phyloP scores from a whole-genome alignment of 2,888 invertebrate species.

The Erebia aethiops region DNA sequence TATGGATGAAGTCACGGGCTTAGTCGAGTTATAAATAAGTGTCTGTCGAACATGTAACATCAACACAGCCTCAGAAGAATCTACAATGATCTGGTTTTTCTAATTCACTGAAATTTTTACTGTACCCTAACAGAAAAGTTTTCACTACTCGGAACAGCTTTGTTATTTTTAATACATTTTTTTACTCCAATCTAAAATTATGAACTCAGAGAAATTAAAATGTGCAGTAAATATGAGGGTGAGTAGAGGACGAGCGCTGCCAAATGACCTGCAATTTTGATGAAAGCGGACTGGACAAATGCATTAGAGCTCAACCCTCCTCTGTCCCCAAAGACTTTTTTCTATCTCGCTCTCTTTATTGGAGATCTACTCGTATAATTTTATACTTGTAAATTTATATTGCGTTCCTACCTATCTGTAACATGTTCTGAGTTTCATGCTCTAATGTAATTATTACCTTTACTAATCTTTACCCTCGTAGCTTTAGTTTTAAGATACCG shows the following conservation, averaged over 20 bases:
- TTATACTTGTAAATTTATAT: neutral
- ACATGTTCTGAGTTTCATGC: too few species aligned
- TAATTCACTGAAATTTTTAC: too few species aligned
- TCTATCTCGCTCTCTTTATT: neutral
- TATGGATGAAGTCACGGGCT: too few species aligned
- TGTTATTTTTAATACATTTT: neutral
- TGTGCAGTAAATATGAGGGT: conserved; percentile 28
- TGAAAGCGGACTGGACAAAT: conserved; percentile 34
- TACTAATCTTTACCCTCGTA: too few species aligned
- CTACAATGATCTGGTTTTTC: too few species aligned
- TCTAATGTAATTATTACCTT: too few species aligned
- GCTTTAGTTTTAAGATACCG: too few species aligned
- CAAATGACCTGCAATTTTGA: conserved; percentile 34
- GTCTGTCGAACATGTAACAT: too few species aligned
- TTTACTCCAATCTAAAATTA: neutral
- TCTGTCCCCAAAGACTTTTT: neutral
- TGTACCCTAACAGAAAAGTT: too few species aligned
- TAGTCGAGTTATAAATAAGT: too few species aligned
- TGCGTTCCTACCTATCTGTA: neutral
- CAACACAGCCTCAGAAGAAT: too few species aligned
- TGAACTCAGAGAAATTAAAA: conserved; percentile 23
- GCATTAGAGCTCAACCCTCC: conserved; percentile 32
- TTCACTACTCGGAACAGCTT: too few species aligned
- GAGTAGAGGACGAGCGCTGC: conserved; percentile 22
- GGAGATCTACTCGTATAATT: neutral